Conservation (phyloP, 2,888 invertebrate genomes). For the Cheilosia pagana region DNA sequence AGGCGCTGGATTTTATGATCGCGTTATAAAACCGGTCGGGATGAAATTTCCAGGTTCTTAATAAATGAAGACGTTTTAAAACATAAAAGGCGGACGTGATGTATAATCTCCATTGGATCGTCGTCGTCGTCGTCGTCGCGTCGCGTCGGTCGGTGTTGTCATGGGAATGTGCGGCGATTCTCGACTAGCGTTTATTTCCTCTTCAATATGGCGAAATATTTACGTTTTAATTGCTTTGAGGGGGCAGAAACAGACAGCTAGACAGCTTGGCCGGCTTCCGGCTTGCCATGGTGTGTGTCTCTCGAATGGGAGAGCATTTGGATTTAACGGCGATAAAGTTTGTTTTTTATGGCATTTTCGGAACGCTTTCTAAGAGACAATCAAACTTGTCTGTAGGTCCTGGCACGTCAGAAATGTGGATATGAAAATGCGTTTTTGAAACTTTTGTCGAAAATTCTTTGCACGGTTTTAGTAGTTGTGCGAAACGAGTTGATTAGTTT, state of each 20-base stretch:
- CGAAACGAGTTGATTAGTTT: not conserved
- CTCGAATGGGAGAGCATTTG: not conserved
- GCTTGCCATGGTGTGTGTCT: not conserved
- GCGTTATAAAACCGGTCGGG: constrained; percentile 61
- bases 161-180: not conserved
- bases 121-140: not conserved
- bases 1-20: constrained; percentile 62
- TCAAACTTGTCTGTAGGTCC: constrained; percentile 5
- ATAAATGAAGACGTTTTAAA: constrained; percentile 59
- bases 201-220: constrained; percentile 19
- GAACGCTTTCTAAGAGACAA: not conserved
- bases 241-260: not conserved
- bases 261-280: not conserved
- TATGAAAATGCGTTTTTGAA: not conserved
- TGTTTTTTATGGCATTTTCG: constrained; percentile 13
- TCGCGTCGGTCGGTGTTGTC: constrained; percentile 7
- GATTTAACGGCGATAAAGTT: constrained; percentile 13
- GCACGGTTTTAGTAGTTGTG: not conserved
- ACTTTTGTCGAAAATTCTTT: not conserved
- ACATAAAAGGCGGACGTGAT: constrained; percentile 56
- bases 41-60: constrained; percentile 57
- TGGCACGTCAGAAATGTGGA: not conserved
- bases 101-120: constrained; percentile 17
- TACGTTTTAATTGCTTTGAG: constrained; percentile 32
- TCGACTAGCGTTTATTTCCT: constrained; percentile 5